Evolutionary conservation across 2,888 invertebrate species (phyloP), one percentile per base, ranked within the genome.

Genomic region (Opisthograptis luteolata): DNA sequence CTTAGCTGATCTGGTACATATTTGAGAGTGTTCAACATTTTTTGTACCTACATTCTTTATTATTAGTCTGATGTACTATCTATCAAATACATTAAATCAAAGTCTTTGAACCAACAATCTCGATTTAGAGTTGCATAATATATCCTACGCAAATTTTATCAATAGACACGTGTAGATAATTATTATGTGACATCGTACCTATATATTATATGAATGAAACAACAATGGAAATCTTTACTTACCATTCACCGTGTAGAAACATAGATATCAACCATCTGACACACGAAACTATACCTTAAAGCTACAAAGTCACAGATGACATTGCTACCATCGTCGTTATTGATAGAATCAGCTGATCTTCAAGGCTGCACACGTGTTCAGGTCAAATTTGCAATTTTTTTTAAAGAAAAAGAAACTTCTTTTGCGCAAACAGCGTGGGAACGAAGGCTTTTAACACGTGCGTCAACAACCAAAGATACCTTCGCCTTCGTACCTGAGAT

Each of bases 361-460:
- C 75, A 79, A 73, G 74, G 70, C 61, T 68, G 62, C 77, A 79
- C 84, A 84, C 81, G 83, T 82, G 85, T 80, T 67, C 71, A 64
- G 71, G 73, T 71, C 70, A 69, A 61, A 73, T 74, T 72, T 71
- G 81, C 80, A 63, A 71, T 73, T 78, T 81, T 81, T 81, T 75
- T 68, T 34, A 22, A 7, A 43, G 32, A 54, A 74, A 80, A 79
- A 56, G 78, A 77, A 60, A 63, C 70, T 73, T 73, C 58, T 49
- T 74, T 84, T 84, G 79, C 76, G 76, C 77, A 84, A 79, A 74
- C 58, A 65, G 54, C 84, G 84, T 84, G 85, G 81, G 84, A 86
- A 85, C 57, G 60, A 36, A 53, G 56, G 7, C 7, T 27, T 41
- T 63, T 62, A 25, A 63, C 80, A 84, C 80, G 80, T 80, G 81